Base-by-base conservation (phyloP, 2,113 vertebrate species). In the Vulpes lagopus region DNA sequence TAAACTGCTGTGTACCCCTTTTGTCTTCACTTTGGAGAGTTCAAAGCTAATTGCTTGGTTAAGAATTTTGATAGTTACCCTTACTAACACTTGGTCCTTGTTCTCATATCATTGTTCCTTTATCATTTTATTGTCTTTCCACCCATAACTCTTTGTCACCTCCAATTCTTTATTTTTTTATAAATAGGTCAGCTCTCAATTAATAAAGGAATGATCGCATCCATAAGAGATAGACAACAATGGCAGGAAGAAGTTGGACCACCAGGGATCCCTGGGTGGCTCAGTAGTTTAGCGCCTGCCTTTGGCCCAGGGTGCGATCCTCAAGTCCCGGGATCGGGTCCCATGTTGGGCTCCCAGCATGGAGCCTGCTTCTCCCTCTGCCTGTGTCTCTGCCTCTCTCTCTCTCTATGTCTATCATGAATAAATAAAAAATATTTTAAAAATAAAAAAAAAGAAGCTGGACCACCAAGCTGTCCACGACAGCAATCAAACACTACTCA, bases 81-180 rank as follows among this genome's bases (percentile, higher is more conserved):
- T 87, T 49, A 49, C 27, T 51, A 59, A 30, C 22, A 60, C 60
- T 51, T 32, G 2, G 17, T 53, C 76, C n/a, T 65, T 90, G 7
- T 20, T 69, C 16, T 71, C 7, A 8, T 71, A 22, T 53, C 60
- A 80, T 60, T 10, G 8, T 49, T 81, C 35, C 19, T 43, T 82
- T 53, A 65, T 23, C 79, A 59, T 83, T 90, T 74, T 43, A 30
- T 89, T 90, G 35, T 43, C 57, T 65, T 95, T 74, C 67, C 43
- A 15, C 86, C 23, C 83, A 23, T 65, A 17, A 15, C 53, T n/a
- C 12, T 64, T 82, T 30, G 55, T 35, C 35, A 25, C 25, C 64
- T 69, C 89, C 64, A 71, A 23, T 92, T 92, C 38, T n/a, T 49
- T 55, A 35, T 43, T 51, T 38, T 55, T 64, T 60, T 10, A 19